Base-by-base conservation (phyloP, 2,113 vertebrate genomes). In the Paraplagusia blochii region DNA sequence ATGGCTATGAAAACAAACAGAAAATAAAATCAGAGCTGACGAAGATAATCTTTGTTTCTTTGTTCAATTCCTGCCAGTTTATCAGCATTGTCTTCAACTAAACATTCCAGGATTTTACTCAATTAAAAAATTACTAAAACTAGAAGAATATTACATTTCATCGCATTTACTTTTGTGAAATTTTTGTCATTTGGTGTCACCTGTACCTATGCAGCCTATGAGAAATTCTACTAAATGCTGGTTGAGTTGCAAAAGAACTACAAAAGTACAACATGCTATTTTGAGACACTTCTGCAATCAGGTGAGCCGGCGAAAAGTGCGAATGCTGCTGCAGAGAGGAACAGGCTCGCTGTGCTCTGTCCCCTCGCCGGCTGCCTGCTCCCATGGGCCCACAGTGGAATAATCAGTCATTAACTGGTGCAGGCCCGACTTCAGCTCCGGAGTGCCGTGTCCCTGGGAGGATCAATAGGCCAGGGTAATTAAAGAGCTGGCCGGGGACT, bases 391-490 rank as follows among this genome's bases (percentile, higher is more conserved):
- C 61, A 61, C 53, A 29, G 53, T 74, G 72, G 81, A 88, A 86
- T 85, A 84, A 88, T 90, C 87, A 82, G 87, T 90, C 87, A 90
- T 90, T 90, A 90, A 89, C 82, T 80, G 66, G 79, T 81, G 67
- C 74, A 73, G 79, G 68, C 53, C 81, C 72, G 69, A 79, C 80
- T 79, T 77, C 74, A 76, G 79, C 77, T 84, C 83, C 72, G 69
- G 78, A 81, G 82, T 76, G 79, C 76, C 63, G 53, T 77, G 85
- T 88, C 89, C 82, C 79, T 64, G 69, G 55, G 74, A 69, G 66
- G 83, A 92, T 92, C 90, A 85, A 92, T 92, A 90, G 85, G 79
- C 78, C 85, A 82, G 84, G 85, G 90, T 92, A 92, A 92, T 92
- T 92, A 92, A 92, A 89, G 88, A 90, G 88, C 82, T 85, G 77